These are phyloP conservation scores for Chouioia cunea DNA, from an alignment of 2,888 invertebrate genomes.

Conservation along the genomic window DNA sequence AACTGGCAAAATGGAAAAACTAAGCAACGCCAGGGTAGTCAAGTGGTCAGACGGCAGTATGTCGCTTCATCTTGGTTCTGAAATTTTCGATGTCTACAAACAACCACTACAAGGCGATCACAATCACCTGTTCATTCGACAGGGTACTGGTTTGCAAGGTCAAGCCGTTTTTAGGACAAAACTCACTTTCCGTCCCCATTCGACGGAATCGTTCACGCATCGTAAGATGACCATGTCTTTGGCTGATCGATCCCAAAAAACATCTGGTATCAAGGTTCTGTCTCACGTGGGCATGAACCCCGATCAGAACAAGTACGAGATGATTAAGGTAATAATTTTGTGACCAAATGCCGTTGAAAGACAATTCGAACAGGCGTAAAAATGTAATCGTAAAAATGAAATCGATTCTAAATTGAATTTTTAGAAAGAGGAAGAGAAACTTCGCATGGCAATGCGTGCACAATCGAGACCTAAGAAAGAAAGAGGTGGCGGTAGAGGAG, in stretches of 20 bases:
- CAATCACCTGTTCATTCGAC: constrained; percentile 97
- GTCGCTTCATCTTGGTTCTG: constrained; percentile 95
- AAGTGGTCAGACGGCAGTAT: constrained; percentile 99
- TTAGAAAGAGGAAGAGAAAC: constrained; percentile 95
- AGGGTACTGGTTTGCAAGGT: constrained; percentile 97
- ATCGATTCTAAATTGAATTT: constrained; percentile 24
- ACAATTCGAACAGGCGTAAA: too few relatives aligned
- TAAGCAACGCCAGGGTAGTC: constrained; percentile 95
- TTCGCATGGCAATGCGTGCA: constrained; percentile 87
- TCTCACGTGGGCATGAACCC: constrained; percentile 95
- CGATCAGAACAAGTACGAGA: constrained; percentile 89
- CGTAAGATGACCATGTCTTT: constrained; percentile 98
- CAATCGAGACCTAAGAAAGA: constrained; percentile 74
- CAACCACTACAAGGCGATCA: constrained; percentile 95
- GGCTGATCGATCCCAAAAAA: constrained; percentile 94
- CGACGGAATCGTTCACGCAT: constrained; percentile 98
- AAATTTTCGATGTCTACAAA: constrained; percentile 97
- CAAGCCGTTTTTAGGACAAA: constrained; percentile 98
- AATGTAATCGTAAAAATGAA: too few relatives aligned
- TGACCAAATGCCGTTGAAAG: not conserved
- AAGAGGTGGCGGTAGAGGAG: constrained; percentile 68
- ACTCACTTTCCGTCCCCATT: constrained; percentile 96
- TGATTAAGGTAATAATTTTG: constrained; percentile 80
- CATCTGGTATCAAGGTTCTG: constrained; percentile 94
- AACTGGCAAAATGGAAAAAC: constrained; percentile 85